Percentiles rank a stretch among this genome's conserved stretches.
These are phyloP conservation scores for Aplysia californica DNA, from an alignment of 1,140 invertebrate genomes.

Conservation along the genomic window DNA sequence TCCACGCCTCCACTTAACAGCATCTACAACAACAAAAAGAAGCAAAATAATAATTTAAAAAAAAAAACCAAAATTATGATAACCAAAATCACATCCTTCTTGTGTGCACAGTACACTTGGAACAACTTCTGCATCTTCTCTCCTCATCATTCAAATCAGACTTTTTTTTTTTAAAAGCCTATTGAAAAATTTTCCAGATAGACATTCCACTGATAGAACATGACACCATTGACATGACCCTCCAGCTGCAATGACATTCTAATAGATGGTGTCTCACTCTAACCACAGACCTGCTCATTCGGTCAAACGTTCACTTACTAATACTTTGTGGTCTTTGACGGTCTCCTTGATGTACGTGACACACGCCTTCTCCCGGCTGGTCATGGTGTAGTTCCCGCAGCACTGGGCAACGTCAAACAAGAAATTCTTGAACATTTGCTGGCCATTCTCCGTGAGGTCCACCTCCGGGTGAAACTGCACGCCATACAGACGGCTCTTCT, in stretches of 20 bases:
- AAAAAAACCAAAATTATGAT: not conserved
- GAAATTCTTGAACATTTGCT: conserved; percentile 94
- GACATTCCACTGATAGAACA: too few relatives aligned
- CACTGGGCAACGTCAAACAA: conserved; percentile 90
- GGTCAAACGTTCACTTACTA: too few relatives aligned
- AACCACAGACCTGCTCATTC: too few relatives aligned
- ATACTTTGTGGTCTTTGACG: conserved; percentile 92
- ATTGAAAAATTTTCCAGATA: too few relatives aligned
- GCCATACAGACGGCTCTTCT: conserved; percentile 90
- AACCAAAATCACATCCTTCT: not conserved
- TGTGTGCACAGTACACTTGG: too few relatives aligned
- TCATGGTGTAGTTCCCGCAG: conserved; percentile 89
- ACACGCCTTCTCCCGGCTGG: conserved; percentile 89
- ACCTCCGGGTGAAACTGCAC: conserved; percentile 95
- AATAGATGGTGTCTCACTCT: too few relatives aligned
- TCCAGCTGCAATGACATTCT: too few relatives aligned
- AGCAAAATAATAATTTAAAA: not conserved
- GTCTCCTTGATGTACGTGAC: conserved; percentile 92
- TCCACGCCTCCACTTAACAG: conserved; percentile 97
- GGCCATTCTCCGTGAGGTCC: conserved; percentile 92
- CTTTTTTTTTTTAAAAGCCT: not conserved
- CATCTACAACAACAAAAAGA: conserved; percentile 72
- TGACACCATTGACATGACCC: too few relatives aligned
- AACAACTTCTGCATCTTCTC: too few relatives aligned
- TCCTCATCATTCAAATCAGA: not conserved